Base-by-base conservation (phyloP, 2,888 invertebrate genomes). In the Zhengitettix transpicula region DNA sequence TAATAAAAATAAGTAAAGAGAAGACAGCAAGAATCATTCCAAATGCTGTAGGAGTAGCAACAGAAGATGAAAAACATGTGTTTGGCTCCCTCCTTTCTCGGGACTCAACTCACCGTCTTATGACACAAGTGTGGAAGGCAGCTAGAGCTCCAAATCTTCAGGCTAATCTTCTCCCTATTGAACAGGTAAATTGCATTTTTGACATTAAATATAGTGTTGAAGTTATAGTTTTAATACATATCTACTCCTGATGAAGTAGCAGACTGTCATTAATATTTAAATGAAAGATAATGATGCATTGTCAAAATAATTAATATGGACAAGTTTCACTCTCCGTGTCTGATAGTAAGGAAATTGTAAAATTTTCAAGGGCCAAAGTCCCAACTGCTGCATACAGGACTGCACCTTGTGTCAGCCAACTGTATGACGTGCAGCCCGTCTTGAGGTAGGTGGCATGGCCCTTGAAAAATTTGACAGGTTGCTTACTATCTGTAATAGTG, bases 11-110 rank as follows among this genome's bases (percentile, higher is more conserved):
- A 69, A 91, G 89, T 52, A 91, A 94, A 71, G 94, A 94, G 75
- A 91, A 90, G 75, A 94, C 93, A 61, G 95, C 93, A 1, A 82
- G 89, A 66, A 91, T 96, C 66, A 92, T 96, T 68, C 95, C 95
- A 56, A 95, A 95, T 74, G 95, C 95, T 14, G 89, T 96, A 61
- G 93, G 92, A 41, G 85, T 92, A 44, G 80, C 82, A 61, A 93
- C 93, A n/a, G 79, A 83, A 55, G 85, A 88, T 68, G 85, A 91
- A 56, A 79, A 81, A 63, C 89, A 90, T 69, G 89, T 91, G 57
- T 95, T 95, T 75, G 91, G 91, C 55, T 92, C 92, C 63, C 81
- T 95, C 65, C 81, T 95, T 66, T 91, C 92, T 42, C 78, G 94
- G 55, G 94, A 95, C 71, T 84, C 85, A 64, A 91, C 94, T 0